Evolutionary conservation across 2,113 vertebrate genomes (phyloP), one percentile per base, ranked within the genome.

Genomic region (Neodon shergylaensis): DNA sequence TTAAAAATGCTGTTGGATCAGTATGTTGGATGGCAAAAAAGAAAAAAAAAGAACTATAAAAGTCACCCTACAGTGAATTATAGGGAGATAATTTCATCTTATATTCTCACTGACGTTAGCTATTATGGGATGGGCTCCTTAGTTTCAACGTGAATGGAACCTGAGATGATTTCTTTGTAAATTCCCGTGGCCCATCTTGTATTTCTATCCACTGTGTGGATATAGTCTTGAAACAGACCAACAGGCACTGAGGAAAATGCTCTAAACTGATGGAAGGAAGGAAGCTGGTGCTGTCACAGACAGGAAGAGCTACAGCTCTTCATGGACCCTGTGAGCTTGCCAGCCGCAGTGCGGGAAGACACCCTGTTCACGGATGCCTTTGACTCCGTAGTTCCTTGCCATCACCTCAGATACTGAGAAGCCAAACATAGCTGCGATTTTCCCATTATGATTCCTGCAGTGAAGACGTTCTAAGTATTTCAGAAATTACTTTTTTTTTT

Each of bases 31-130:
- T 94, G 95, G 78, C 54, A 90, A 52, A 82, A 89, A 91, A 14
- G 2, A 42, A 92, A 74, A 90, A 92, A 86, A 91, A 52, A 52
- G 49, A 65, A 44, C 82, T 65, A 19, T 94, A 49, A 77, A 96
- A 93, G 86, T 84, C 91, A 88, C 22, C 77, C 91, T 36, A 12
- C 52, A 47, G 83, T 96, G 92, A 97, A 92, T 94, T 97, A 95
- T 90, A 88, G 72, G 91, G 52, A 94, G 90, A 85, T 95, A 42
- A 96, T 96, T 97, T 95, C 73, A 82, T 84, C 66, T 66, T 85
- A 49, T 73, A 65, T 90, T 90, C 94, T 94, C 52, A 22, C 87
- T 95, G 97, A 90, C 86, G 36, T 82, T 85, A 61, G 70, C 49
- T 81, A 84, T 79, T 87, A 63, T 87, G 72, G 21, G 44, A 79